A percentile compares a stretch with the other conserved stretches of the same genome.
These are phyloP conservation scores for Chloromyia formosa DNA, from an alignment of 2,888 invertebrate species.

Conservation along the genomic window DNA sequence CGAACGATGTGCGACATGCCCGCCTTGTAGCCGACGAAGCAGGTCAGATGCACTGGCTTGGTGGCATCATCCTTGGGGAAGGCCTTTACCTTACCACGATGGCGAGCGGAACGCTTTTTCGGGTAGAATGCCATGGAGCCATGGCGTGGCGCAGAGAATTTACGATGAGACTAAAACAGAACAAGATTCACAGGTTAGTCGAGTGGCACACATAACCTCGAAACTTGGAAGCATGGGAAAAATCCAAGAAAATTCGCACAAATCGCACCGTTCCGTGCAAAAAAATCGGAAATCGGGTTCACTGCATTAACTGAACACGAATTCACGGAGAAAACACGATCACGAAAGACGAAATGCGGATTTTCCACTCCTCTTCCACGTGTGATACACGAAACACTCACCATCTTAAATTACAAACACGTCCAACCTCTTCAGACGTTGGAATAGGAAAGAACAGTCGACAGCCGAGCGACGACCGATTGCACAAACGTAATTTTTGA, in stretches of 20 bases:
- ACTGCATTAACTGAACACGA: background rate
- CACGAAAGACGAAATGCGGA: background rate
- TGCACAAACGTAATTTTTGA: background rate
- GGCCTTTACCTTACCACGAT: conserved; percentile 99
- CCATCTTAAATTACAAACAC: conserved; percentile 55
- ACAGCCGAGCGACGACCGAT: background rate
- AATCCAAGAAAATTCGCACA: background rate
- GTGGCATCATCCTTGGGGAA: conserved; percentile 97
- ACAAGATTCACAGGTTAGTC: conserved; percentile 16
- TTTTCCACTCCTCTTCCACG: background rate
- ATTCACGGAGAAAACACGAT: background rate
- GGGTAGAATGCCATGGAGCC: conserved; percentile 99
- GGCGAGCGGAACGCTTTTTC: conserved; percentile 94
- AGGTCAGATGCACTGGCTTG: conserved; percentile 97
- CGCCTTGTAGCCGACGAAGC: conserved; percentile 98
- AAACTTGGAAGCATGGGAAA: background rate
- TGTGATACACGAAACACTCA: conserved; percentile 51
- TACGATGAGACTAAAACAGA: conserved; percentile 89
- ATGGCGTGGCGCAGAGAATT: conserved; percentile 99
- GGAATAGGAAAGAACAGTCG: conserved; percentile 58
- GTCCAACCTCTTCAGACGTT: conserved; percentile 57
- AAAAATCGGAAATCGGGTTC: background rate
- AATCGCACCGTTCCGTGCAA: background rate
- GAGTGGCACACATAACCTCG: conserved; percentile 21
- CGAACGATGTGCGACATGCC: conserved; percentile 99